Conservation (phyloP, 2,888 invertebrate genomes). For the Odontomyia ornata region DNA sequence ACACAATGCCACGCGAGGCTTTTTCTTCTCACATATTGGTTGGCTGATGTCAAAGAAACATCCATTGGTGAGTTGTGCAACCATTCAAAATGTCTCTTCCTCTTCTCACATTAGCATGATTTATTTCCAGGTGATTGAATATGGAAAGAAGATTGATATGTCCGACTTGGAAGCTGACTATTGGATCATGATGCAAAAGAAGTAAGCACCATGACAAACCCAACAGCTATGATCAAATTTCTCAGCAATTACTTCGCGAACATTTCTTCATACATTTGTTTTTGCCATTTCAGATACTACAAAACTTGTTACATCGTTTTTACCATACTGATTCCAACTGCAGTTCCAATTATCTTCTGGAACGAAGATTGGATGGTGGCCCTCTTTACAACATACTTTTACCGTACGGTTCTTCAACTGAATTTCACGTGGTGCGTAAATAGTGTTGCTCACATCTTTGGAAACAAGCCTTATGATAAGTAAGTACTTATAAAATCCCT, state of each 20-base stretch:
- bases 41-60: conserved; percentile 85
- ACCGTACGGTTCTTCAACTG: conserved; percentile 69
- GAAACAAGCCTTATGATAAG: conserved; percentile 74
- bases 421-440: conserved; percentile 81
- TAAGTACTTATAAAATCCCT: conserved; percentile 55
- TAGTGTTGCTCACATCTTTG: conserved; percentile 76
- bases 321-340: conserved; percentile 68
- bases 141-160: conserved; percentile 83
- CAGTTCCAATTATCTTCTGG: conserved; percentile 72
- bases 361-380: conserved; percentile 69
- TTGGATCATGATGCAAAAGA: conserved; percentile 83
- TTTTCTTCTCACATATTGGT: conserved; percentile 89
- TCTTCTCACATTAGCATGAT: neutral
- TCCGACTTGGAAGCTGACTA: conserved; percentile 82
- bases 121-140: conserved; percentile 68
- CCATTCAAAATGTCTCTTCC: no score
- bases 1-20: conserved; percentile 81
- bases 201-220: no score
- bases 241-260: neutral
- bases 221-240: conserved; percentile 17
- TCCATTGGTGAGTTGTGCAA: conserved; percentile 69
- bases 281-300: conserved; percentile 67
- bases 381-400: conserved; percentile 68
- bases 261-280: neutral
- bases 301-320: conserved; percentile 66